Percentiles rank a stretch among this genome's conserved stretches.
phyloP scores from a whole-genome alignment of 2,797 vertebrate genomes.

The Neostethus bicornis region DNA sequence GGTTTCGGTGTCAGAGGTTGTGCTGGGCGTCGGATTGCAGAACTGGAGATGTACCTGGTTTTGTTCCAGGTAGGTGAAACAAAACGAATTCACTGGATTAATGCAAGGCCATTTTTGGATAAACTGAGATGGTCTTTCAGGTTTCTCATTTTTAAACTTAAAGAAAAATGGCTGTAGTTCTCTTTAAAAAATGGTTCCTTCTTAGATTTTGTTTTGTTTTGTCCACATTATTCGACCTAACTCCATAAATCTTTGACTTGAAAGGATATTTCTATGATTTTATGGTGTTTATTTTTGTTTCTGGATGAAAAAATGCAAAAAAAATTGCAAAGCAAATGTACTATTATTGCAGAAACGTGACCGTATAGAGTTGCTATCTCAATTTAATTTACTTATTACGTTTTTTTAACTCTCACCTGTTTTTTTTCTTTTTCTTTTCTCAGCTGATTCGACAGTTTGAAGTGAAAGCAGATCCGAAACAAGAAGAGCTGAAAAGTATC shows the following conservation, averaged over 20 bases:
- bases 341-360: not conserved
- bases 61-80: constrained; percentile 68
- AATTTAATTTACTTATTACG: not conserved
- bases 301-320: too few species aligned
- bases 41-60: constrained; percentile 80
- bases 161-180: too few species aligned
- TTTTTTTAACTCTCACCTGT: not conserved
- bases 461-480: constrained; percentile 65
- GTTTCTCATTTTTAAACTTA: too few species aligned
- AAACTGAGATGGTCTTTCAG: not conserved
- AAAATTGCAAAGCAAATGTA: too few species aligned
- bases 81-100: not conserved
- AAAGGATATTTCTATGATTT: too few species aligned
- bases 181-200: too few species aligned
- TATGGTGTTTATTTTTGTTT: too few species aligned
- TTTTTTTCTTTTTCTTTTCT: not conserved
- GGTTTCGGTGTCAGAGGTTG: constrained; percentile 82
- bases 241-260: too few species aligned
- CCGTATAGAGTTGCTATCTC: too few species aligned
- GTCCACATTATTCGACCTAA: too few species aligned
- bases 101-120: not conserved
- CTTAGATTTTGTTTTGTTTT: too few species aligned
- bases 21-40: constrained; percentile 80
- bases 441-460: constrained; percentile 78
- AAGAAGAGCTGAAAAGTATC: constrained; percentile 69